phyloP scores from a whole-genome alignment of 2,888 invertebrate species.

The Pasiphila rectangulata region DNA sequence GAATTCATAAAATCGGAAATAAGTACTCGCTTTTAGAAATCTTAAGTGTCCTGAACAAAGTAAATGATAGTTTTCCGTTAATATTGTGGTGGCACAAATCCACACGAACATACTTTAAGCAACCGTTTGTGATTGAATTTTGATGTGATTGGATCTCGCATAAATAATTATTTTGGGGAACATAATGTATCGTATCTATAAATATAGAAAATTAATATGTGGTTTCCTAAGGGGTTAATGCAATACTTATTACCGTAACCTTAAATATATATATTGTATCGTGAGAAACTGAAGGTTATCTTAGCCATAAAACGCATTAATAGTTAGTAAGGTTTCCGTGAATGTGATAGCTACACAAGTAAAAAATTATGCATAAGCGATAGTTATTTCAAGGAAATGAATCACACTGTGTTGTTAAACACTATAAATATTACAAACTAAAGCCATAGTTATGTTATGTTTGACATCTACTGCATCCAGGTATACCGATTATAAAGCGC shows the following conservation, averaged over 20 bases:
- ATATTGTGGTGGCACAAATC: slow-evolving; percentile 6
- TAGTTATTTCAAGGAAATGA: too few species aligned
- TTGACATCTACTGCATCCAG: too few species aligned
- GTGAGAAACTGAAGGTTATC: slow-evolving; percentile 1
- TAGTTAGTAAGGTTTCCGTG: slow-evolving; percentile 17
- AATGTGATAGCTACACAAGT: slow-evolving; percentile 29
- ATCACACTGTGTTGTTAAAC: too few species aligned
- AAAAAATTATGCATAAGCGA: slow-evolving; percentile 6
- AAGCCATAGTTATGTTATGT: too few species aligned
- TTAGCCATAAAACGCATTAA: slow-evolving; percentile 19
- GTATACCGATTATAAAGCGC: too few species aligned
- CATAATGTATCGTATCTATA: slow-evolving; percentile 29
- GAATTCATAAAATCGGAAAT: too few species aligned
- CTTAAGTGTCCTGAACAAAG: background rate
- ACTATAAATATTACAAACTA: too few species aligned
- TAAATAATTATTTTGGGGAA: slow-evolving; percentile 27
- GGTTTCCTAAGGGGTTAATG: background rate
- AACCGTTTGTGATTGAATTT: slow-evolving; percentile 20
- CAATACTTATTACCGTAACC: slow-evolving; percentile 19
- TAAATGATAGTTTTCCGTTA: background rate
- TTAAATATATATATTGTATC: slow-evolving; percentile 10
- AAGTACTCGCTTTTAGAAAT: background rate
- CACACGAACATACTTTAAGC: background rate
- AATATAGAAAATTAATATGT: slow-evolving; percentile 1
- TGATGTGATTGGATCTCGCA: slow-evolving; percentile 37